Base-by-base conservation (phyloP, 2,797 vertebrate genomes). In the Vireo griseus region DNA sequence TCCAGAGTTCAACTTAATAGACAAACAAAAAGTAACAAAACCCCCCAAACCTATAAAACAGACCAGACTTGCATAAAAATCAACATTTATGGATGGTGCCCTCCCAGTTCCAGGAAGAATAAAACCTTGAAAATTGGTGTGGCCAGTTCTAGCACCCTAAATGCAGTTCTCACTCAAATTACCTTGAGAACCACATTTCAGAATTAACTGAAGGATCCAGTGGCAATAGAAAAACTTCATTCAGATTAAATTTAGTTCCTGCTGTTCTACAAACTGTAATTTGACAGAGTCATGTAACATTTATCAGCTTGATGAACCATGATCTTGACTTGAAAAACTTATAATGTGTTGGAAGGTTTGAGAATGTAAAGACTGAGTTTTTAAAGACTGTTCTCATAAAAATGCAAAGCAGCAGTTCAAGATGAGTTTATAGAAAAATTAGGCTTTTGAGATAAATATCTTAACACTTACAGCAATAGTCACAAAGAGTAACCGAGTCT, bases 361-460 rank as follows among this genome's bases (percentile, higher is more conserved):
- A 88, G 22, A 86, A 71, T 17, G 20, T 40, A 63, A 86, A 47
- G 45, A 52, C 3, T 7, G 16, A 31, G 24, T 16, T 92, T 77
- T 85, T 67, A 76, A 93, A 21, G 39, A 62, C 5, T 86, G 20
- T 50, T 85, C 75, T 90, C 54, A 83, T 65, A 88, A 92, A 92
- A 92, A 92, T 68, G 63, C 35, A 77, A 86, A 94, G 50, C 28
- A 79, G 55, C 40, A 86, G 61, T 57, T 90, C 68, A 77, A 57
- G 17, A 91, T 21, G 51, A 91, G 35, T 67, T 80, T 91, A 95
- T 17, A 86, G 42, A 20, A 90, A 92, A 92, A 95, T 78, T 51
- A 83, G 26, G 39, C 47, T 83, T 94, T 73, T 68, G 39, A 94
- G 93, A 93, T 92, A 79, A 92, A 39, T 80, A 94, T 90, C 91